Percentiles rank a stretch among this genome's conserved stretches.
Conservation (phyloP, 1,140 invertebrate genomes). For the Pissodes strobi region DNA sequence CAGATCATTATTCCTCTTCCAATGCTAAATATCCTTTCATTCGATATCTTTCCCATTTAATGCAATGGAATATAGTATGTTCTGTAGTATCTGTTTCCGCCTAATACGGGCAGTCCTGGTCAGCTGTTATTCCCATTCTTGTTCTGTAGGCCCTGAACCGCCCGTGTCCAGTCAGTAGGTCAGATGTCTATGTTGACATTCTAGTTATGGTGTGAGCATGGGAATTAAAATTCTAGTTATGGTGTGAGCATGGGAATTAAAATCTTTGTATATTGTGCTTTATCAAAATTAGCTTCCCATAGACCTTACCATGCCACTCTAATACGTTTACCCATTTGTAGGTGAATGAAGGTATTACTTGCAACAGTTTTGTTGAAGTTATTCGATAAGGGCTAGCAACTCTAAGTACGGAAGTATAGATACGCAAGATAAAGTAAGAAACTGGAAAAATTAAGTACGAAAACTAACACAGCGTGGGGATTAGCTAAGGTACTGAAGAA, state of each 20-base stretch:
- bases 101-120: neutral
- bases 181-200: neutral
- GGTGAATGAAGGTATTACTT: conserved; percentile 41
- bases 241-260: neutral
- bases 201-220: too few relatives aligned
- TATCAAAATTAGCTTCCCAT: neutral
- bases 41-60: too few relatives aligned
- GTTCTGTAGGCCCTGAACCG: neutral
- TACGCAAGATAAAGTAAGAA: too few relatives aligned
- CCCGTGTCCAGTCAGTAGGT: conserved; percentile 6
- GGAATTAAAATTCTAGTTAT: too few relatives aligned
- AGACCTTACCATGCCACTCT: conserved; percentile 16
- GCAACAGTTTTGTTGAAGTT: conserved; percentile 39
- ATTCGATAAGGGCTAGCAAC: conserved; percentile 40
- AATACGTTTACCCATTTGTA: conserved; percentile 36
- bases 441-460: too few relatives aligned
- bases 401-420: too few relatives aligned
- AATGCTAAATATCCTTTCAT: too few relatives aligned
- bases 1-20: too few relatives aligned
- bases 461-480: too few relatives aligned
- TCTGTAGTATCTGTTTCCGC: neutral
- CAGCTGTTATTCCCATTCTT: neutral
- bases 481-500: too few relatives aligned
- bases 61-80: neutral
- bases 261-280: conserved; percentile 14